Conservation (phyloP, 30 jellyfish, hydroid and myxozoan species). For the Phacellophora camtschatica region DNA sequence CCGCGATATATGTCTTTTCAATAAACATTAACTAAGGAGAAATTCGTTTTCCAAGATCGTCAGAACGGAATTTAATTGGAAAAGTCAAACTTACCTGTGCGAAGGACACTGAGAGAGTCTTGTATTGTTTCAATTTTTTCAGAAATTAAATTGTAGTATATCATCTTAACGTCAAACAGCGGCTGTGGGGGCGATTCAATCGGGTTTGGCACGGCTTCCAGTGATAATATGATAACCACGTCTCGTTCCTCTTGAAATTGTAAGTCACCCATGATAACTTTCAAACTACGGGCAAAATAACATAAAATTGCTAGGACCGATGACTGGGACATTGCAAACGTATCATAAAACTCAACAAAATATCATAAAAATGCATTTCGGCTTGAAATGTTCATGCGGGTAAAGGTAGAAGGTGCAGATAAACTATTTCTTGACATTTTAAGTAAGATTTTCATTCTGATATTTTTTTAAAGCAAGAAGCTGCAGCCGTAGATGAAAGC, state of each 20-base stretch:
- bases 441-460: no score
- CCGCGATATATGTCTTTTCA: no score
- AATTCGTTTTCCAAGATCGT: no score
- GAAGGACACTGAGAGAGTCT: conserved; percentile 36
- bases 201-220: conserved; percentile 54
- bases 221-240: conserved; percentile 61
- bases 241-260: conserved; percentile 92
- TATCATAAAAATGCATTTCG: no score
- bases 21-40: no score
- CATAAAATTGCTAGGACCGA: neutral
- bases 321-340: neutral
- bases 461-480: no score
- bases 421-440: no score
- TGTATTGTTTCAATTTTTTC: conserved; percentile 4
- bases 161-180: conserved; percentile 30
- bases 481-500: no score
- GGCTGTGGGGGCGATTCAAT: conserved; percentile 76
- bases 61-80: no score
- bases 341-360: no score
- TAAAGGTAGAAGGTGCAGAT: no score
- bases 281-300: conserved; percentile 56
- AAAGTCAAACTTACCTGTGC: conserved; percentile 64
- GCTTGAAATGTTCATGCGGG: no score
- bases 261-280: conserved; percentile 88
- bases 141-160: conserved; percentile 70